Evolutionary conservation across 2,888 invertebrate species (phyloP), one percentile per base, ranked within the genome.

Genomic region (Drosophila prostipennis): DNA sequence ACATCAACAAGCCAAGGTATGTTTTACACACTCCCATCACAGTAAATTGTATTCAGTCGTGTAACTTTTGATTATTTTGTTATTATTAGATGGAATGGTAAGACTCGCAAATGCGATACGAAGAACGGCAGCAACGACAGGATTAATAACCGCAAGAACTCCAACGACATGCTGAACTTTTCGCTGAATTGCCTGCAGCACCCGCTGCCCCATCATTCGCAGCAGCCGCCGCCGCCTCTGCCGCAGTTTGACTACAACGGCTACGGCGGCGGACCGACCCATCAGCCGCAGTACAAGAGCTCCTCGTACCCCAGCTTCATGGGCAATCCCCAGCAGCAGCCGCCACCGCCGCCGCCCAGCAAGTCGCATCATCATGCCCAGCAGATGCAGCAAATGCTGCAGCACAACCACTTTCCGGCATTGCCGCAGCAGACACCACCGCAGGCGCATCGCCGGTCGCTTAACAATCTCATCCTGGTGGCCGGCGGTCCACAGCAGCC

Each of bases 61-160:
- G 23, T 11, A 19, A 48, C 37, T n/a, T 34, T 1, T 5, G 5
- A 32, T 10, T 46, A 4, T 29, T 0, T 39, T 2, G 19, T 19
- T 19, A n/a, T 11, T 16, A 0, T 40, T 13, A 91, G 91, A 63
- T 92, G 92, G 92, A 91, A 89, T 77, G 85, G 89, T 42, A 92
- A 92, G 74, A 69, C 77, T 16, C 90, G 91, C 32, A 92, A 92
- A 79, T 84, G 87, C 70, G 91, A 91, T 68, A 69, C 89, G 10
- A 90, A 91, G 56, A 91, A 89, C 58, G 91, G 87, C 48, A 91
- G 91, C 72, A 91, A 75, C 65, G 92, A 92, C 74, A 89, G 90
- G 72, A 90, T 91, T 45, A 91, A 91, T 76, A 89, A 91, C 76
- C 90, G 92, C 19, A 92, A 92, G 65, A 91, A 91, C 70, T 91